Evolutionary conservation across 2,797 vertebrate genomes (phyloP).

Genomic region (Mormyrus proboscirostris): DNA sequence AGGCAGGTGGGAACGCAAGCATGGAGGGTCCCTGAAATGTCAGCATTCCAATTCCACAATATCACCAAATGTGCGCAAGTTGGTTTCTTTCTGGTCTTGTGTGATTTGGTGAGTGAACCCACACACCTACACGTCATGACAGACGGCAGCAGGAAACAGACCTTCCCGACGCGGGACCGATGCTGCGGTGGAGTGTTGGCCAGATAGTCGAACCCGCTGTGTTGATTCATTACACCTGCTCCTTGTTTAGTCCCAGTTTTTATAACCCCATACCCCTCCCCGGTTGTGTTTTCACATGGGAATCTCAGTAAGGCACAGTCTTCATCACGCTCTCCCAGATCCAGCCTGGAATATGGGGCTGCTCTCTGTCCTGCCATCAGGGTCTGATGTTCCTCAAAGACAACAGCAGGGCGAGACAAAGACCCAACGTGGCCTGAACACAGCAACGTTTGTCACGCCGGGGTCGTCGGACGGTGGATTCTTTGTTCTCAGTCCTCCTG

Average conservation of each 20-base stretch:
- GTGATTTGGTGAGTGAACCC: background rate
- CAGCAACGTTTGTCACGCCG: background rate
- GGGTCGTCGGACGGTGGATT: background rate
- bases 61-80: background rate
- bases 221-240: background rate
- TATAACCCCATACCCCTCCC: background rate
- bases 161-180: background rate
- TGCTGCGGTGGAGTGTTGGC: background rate
- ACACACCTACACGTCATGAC: background rate
- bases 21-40: background rate
- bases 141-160: background rate
- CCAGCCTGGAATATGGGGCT: background rate
- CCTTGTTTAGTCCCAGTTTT: background rate
- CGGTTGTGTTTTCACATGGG: background rate
- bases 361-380: background rate
- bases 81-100: background rate
- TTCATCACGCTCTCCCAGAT: background rate
- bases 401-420: background rate
- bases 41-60: background rate
- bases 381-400: background rate
- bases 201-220: background rate
- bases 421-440: background rate
- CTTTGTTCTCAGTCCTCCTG: background rate
- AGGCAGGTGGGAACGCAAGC: background rate
- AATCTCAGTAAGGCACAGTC: background rate